phyloP scores from a whole-genome alignment of 35 echinoderm and acorn worm species.

The Heliocidaris tuberculata region DNA sequence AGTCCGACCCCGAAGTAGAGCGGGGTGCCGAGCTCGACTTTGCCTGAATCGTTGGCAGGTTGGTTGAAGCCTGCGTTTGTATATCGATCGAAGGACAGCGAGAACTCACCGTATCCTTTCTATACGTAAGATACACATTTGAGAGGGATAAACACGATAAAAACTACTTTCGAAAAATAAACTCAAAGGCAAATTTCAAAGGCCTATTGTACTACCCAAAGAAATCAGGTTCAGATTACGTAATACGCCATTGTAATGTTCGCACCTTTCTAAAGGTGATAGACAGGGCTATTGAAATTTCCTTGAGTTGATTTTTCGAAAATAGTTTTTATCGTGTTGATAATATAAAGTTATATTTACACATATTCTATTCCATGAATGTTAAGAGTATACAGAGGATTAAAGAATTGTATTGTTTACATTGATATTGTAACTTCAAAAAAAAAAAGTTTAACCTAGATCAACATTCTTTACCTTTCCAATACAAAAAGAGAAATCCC shows the following conservation, averaged over 20 bases:
- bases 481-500: background rate
- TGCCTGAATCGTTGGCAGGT: background rate
- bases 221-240: too few relatives aligned
- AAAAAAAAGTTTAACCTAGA: background rate
- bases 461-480: background rate
- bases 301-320: too few relatives aligned
- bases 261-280: too few relatives aligned
- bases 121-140: background rate
- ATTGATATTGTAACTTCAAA: background rate
- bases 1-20: background rate
- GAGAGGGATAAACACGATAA: too few relatives aligned
- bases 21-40: background rate
- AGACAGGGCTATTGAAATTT: too few relatives aligned
- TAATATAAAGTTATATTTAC: background rate
- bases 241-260: too few relatives aligned
- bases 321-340: too few relatives aligned
- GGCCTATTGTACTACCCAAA: too few relatives aligned
- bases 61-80: background rate
- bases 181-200: too few relatives aligned
- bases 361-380: background rate
- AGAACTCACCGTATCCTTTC: slow-evolving; percentile 6
- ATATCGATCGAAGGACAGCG: background rate
- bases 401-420: background rate
- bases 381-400: background rate
- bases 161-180: too few relatives aligned